Conservation (phyloP, 92 coral and sea anemone genomes). For the Porites divaricata region DNA sequence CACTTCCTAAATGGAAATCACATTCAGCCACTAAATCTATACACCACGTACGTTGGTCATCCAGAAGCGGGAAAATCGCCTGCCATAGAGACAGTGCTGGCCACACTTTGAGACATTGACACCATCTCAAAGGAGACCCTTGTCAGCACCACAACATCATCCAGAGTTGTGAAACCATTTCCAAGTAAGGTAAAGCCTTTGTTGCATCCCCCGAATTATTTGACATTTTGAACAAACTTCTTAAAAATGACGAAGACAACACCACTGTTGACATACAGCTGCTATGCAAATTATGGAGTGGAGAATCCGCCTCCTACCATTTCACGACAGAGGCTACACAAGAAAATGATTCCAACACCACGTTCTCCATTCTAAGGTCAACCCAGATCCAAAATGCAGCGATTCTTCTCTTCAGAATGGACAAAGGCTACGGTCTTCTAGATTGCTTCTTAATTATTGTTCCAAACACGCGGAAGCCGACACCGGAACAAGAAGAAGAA, state of each 20-base stretch:
- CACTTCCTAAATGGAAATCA: constrained; percentile 23
- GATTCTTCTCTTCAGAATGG: constrained; percentile 19
- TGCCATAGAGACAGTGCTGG: constrained; percentile 36
- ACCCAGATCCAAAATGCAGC: constrained; percentile 44
- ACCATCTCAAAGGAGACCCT: constrained; percentile 19
- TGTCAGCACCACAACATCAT: constrained; percentile 50
- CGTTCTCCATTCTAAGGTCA: constrained; percentile 25
- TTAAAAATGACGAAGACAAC: constrained; percentile 48
- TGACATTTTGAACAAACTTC: constrained; percentile 54
- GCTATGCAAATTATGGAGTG: constrained; percentile 52
- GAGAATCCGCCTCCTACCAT: constrained; percentile 30
- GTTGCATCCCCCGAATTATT: constrained; percentile 37
- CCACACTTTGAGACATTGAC: background rate
- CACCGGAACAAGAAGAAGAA: constrained; percentile 24
- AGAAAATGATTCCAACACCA: constrained; percentile 12
- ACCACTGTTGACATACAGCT: constrained; percentile 53
- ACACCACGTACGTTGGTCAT: constrained; percentile 21
- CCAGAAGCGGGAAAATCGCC: constrained; percentile 58
- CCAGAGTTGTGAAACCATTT: constrained; percentile 45
- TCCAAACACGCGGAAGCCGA: constrained; percentile 18
- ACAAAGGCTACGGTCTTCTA: constrained; percentile 30
- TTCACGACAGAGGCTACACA: constrained; percentile 49
- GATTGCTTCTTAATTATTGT: constrained; percentile 22
- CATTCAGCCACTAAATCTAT: constrained; percentile 43
- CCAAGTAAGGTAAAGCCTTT: constrained; percentile 37